Percentiles rank a stretch among this genome's conserved stretches.
These are phyloP conservation scores for Lepidurus apus DNA, from an alignment of 1,140 invertebrate genomes.

Conservation along the genomic window DNA sequence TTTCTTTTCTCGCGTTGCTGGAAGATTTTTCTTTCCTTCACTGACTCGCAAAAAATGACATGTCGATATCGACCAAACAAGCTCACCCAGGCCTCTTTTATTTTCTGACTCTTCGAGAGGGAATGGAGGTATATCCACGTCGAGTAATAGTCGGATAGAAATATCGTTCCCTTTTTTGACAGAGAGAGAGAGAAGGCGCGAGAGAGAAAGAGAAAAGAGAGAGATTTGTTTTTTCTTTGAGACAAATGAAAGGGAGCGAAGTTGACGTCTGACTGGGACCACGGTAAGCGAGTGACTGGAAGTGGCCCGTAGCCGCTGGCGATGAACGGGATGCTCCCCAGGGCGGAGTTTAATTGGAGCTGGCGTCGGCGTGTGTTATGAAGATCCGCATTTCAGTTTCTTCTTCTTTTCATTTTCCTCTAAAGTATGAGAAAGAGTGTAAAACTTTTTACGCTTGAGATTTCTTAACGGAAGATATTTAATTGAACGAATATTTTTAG, in stretches of 20 bases:
- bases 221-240: not conserved
- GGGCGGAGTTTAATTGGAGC: constrained; percentile 3
- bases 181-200: too few relatives aligned
- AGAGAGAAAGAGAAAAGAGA: not conserved
- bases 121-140: constrained; percentile 6
- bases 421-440: too few relatives aligned
- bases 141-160: not conserved
- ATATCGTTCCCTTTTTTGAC: not conserved
- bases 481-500: too few relatives aligned
- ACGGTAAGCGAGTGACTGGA: constrained; percentile 9
- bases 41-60: constrained; percentile 14
- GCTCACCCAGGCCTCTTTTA: not conserved
- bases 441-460: too few relatives aligned
- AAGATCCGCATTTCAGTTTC: not conserved
- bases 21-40: not conserved
- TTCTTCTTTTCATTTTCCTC: too few relatives aligned
- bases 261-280: not conserved
- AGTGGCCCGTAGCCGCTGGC: not conserved
- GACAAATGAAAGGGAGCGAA: not conserved
- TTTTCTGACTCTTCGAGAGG: not conserved
- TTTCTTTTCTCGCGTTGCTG: not conserved
- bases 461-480: too few relatives aligned
- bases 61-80: constrained; percentile 19
- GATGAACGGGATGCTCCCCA: not conserved
- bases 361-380: constrained; percentile 1